Evolutionary conservation across 1,140 invertebrate species (phyloP), one percentile per base, ranked within the genome.

Genomic region (Lepidotrigona ventralis): DNA sequence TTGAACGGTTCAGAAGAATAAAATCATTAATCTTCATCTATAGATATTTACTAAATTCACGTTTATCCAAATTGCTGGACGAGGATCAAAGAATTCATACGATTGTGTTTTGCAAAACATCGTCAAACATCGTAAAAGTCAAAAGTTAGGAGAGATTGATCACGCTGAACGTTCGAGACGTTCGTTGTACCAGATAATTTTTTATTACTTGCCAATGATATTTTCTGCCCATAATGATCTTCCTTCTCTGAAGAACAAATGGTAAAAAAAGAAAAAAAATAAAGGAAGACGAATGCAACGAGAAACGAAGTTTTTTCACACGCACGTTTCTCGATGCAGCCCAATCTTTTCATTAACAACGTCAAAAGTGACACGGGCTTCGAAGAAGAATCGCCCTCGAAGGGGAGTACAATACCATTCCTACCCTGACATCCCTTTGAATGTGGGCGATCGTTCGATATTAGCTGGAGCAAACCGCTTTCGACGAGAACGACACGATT

Each of bases 401-500:
- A 63, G 79, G 79, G 79, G 53, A 46, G 29, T 68, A 81, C 79
- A 69, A 81, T 72, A 21, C 64, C 79, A 39, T 84, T 81, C 51
- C 79, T 68, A 56, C 71, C 51, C 72, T 33, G 79, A 66, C 79
- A 56, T 81, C 71, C 29, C 71, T 76, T 81, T 81, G 79, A 81
- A 81, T n/a, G 79, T 75, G 79, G 58, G 60, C 70, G 70, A 77
- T 78, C 81, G 75, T 79, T 83, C 81, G 81, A 88, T 90, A 90
- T 90, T 90, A 89, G 86, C 77, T 75, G 82, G 84, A 85, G 84
- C 87, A 89, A 91, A 89, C 86, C 86, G 78, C 88, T 85, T 70
- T 88, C 85, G 78, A 86, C 86, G 86, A 86, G 60, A 46, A 86
- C 81, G 72, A 86, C 89, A 88, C 83, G 90, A 85, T 90, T 86